Conservation (phyloP, 1,140 invertebrate species). For the Dryas iulia region DNA sequence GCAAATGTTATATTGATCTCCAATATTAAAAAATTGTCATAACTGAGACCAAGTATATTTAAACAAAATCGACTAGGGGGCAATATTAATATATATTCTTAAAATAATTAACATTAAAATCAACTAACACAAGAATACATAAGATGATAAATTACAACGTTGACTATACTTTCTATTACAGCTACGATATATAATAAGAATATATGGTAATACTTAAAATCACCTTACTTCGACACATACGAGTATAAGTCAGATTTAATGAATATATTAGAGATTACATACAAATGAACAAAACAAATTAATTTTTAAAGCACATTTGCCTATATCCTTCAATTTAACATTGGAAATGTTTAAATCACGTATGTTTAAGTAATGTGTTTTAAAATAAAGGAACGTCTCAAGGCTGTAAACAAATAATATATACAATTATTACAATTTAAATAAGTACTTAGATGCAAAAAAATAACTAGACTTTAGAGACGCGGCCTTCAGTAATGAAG, state of each 20-base stretch:
- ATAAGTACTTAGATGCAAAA: too few relatives aligned
- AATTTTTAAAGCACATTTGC: not conserved
- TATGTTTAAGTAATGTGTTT: too few relatives aligned
- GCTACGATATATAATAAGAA: conserved; percentile 22
- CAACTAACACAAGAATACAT: conserved; percentile 13
- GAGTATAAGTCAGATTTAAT: not conserved
- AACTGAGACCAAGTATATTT: not conserved
- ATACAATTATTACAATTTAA: too few relatives aligned
- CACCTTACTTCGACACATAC: not conserved
- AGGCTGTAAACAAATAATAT: too few relatives aligned
- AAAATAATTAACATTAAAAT: conserved; percentile 5
- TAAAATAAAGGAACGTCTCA: too few relatives aligned
- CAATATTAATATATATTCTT: not conserved
- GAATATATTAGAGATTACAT: not conserved
- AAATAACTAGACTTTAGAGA: too few relatives aligned
- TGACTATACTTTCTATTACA: conserved; percentile 32
- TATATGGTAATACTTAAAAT: conserved; percentile 16
- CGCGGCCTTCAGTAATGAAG: too few relatives aligned
- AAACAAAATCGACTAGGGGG: conserved; percentile 5
- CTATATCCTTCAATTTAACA: not conserved
- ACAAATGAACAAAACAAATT: not conserved
- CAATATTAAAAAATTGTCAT: not conserved
- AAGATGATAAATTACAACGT: conserved; percentile 21
- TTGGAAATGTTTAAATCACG: not conserved
- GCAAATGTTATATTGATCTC: not conserved